A percentile compares a stretch with the other conserved stretches of the same genome.
Conservation (phyloP, 2,888 invertebrate species). For the Spilarctia lutea region DNA sequence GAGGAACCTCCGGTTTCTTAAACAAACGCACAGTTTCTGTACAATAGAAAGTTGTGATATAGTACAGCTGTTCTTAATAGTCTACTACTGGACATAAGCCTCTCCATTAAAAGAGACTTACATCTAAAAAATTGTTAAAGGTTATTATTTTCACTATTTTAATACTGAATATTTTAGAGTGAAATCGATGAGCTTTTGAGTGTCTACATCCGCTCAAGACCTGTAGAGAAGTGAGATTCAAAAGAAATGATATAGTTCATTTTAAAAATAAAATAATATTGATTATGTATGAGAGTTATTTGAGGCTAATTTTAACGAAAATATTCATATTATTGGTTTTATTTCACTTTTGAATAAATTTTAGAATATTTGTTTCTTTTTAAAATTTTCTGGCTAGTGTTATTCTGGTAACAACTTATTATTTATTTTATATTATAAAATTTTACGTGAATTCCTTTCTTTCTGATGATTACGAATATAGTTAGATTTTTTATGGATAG, state of each 20-base stretch:
- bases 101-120: no score
- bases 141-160: background rate
- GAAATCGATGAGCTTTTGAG: conserved; percentile 11
- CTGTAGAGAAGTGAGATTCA: background rate
- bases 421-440: no score
- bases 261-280: background rate
- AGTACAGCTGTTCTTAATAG: no score
- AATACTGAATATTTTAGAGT: background rate
- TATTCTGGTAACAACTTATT: background rate
- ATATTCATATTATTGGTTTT: background rate
- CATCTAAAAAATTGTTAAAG: no score
- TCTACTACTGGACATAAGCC: no score
- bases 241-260: background rate
- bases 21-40: no score
- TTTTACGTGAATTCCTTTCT: no score
- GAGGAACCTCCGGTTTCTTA: no score
- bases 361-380: background rate
- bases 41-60: no score
- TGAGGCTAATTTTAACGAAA: background rate
- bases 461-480: no score
- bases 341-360: background rate
- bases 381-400: background rate
- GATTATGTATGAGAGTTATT: background rate
- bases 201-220: conserved; percentile 9
- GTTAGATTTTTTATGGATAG: no score